These are phyloP conservation scores for Ibidorhyncha struthersii DNA, from an alignment of 2,113 vertebrate species.

Conservation along the genomic window DNA sequence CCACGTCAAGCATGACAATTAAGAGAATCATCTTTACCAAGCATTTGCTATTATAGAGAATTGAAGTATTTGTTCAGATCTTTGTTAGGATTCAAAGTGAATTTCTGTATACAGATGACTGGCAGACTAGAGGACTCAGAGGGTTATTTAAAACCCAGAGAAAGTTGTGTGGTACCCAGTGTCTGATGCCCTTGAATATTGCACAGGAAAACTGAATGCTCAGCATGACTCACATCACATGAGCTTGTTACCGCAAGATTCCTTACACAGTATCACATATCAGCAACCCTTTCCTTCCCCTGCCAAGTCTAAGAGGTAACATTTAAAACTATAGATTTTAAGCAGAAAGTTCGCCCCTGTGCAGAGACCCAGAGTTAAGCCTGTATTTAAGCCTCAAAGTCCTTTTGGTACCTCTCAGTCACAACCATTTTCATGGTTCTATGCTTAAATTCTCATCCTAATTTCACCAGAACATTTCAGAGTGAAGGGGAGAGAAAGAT, in stretches of 20 bases:
- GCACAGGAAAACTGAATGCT: not conserved
- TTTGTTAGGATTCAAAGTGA: not conserved
- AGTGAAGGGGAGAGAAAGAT: fast-evolving
- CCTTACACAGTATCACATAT: not conserved
- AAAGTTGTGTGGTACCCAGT: not conserved
- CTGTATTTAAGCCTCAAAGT: not conserved
- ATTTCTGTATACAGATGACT: not conserved
- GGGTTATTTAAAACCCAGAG: not conserved
- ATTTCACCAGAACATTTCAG: not conserved
- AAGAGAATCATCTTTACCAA: not conserved
- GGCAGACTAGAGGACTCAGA: not conserved
- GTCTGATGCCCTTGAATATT: not conserved
- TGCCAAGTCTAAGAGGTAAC: not conserved
- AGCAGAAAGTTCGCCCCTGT: not conserved
- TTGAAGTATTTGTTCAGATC: not conserved
- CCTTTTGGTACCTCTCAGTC: not conserved
- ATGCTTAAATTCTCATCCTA: not conserved
- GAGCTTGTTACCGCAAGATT: not conserved
- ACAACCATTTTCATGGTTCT: not conserved
- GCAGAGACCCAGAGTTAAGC: not conserved
- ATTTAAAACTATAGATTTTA: not conserved
- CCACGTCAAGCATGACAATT: not conserved
- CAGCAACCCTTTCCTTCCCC: not conserved
- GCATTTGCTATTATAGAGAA: not conserved
- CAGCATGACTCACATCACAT: not conserved